Evolutionary conservation across 2,113 vertebrate species (phyloP), one percentile per base, ranked within the genome.

Genomic region (Lucifuga dentata): DNA sequence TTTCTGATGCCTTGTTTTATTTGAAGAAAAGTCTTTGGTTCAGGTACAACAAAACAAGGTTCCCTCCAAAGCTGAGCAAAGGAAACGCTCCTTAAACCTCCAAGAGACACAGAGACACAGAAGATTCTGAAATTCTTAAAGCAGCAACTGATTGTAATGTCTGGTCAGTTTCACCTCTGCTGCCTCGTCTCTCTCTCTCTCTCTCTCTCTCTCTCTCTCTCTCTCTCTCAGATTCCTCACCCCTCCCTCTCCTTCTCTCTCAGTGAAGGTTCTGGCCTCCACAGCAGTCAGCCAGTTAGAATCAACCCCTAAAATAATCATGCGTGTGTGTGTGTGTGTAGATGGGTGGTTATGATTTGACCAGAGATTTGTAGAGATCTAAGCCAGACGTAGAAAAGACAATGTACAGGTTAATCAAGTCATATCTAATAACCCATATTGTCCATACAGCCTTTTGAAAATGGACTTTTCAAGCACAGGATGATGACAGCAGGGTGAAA

Each of bases 301-400:
- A 77, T 90, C 89, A 92, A 57, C 56, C 58, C 81, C 59, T 71
- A 74, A 90, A 93, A 93, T 92, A 91, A 89, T 89, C 64, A 83
- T 65, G 51, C 39, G 68, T 36, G 57, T 53, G 19, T 35, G 24
- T 38, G n/a, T 58, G 41, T 69, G 60, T 45, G 36, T 29, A 7
- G 26, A 16, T 6, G 11, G 11, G 29, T 43, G 36, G 68, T 29
- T 45, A 6, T 0, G 26, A 39, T 60, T 48, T 59, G 7, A 29
- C 3, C 26, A 29, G 26, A 29, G 26, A 29, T 29, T 3, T 29
- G 26, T 29, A 7, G 26, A 29, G 26, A 3, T 3, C 26, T 29
- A 3, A 29, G 26, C 26, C 3, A 29, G 26, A 29, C 26, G 7
- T 29, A 7, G 26, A 29, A 7, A 29, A 29, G 26, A 29, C 26